Base-by-base conservation (phyloP, 2,888 invertebrate genomes). In the Lamellibrachia columna region DNA sequence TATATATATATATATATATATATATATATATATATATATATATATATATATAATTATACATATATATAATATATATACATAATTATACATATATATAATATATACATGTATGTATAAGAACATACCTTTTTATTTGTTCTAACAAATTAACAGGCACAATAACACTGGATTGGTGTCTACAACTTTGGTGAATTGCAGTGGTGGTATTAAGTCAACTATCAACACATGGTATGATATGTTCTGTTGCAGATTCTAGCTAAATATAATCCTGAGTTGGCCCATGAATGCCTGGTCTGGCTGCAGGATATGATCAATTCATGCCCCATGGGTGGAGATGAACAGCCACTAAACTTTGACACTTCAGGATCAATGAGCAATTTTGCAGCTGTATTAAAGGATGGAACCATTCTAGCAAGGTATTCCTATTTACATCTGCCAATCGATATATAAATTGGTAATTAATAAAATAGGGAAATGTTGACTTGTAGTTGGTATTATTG, bases 281-380 rank as follows among this genome's bases (percentile, higher is more conserved):
- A 53, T n/a, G 91, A 93, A 92, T 94, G 94, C 90, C 58, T 94
- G 92, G 90, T 91, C 55, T 94, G 94, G 94, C 90, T 93, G 58
- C 58, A 91, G 53, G 92, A 93, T 91, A 52, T 93, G 7, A 93
- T 94, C 53, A 93, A 93, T 90, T 53, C 60, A 11, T 91, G 90
- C 40, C 90, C 92, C 7, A 90, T 55, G 11, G 53, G 28, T 8
- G 91, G 92, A 9, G 92, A 92, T 9, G 60, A 75, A 75, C 75
- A 60, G n/a, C 90, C 92, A 11, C 90, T 92, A 4, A 92, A 93
- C 90, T 93, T 94, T 91, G 90, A 92, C 92, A 92, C 92, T 4
- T 53, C 58, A 53, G 94, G 94, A n/a, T 92, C 91, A 28, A 40
- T 90, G 52, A 58, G 53, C 52, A 94, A 93, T 92, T 93, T 94